Evolutionary conservation across 2,113 vertebrate species (phyloP).

Genomic region (Hyaena hyaena): DNA sequence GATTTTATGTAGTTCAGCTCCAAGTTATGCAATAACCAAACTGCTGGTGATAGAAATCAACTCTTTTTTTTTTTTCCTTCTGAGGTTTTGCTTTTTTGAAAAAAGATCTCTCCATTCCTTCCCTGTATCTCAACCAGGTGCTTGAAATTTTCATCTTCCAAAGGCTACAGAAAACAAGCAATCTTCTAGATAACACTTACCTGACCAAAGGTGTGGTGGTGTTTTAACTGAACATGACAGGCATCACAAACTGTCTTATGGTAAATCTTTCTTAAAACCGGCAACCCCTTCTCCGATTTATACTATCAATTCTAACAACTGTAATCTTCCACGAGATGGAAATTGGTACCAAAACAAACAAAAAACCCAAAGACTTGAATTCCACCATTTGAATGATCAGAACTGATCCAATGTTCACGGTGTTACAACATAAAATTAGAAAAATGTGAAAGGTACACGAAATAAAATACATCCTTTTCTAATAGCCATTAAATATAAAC

Average conservation of each 20-base stretch:
- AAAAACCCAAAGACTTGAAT: neutral
- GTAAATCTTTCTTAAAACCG: slow-evolving; percentile 19
- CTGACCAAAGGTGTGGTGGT: neutral
- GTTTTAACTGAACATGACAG: neutral
- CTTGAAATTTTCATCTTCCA: neutral
- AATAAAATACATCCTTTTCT: neutral
- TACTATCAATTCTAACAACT: neutral
- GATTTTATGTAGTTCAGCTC: slow-evolving; percentile 47
- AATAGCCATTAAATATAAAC: neutral
- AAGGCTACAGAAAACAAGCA: neutral
- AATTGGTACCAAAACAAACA: neutral
- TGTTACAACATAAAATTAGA: neutral
- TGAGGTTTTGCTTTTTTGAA: slow-evolving; percentile 46
- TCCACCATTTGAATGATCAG: neutral
- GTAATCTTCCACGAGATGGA: neutral
- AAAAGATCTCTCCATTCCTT: slow-evolving; percentile 24
- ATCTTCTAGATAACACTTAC: neutral
- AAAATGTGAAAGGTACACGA: neutral
- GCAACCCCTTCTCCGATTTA: neutral
- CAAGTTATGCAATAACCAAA: slow-evolving; percentile 74
- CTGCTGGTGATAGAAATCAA: slow-evolving; percentile 73
- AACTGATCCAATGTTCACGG: neutral
- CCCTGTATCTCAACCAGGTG: slow-evolving; percentile 2
- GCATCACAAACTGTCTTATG: neutral
- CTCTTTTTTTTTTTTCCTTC: slow-evolving; percentile 46